Evolutionary conservation across 2,797 vertebrate species (phyloP), one percentile per base, ranked within the genome.

Genomic region (Anguilla marmorata): DNA sequence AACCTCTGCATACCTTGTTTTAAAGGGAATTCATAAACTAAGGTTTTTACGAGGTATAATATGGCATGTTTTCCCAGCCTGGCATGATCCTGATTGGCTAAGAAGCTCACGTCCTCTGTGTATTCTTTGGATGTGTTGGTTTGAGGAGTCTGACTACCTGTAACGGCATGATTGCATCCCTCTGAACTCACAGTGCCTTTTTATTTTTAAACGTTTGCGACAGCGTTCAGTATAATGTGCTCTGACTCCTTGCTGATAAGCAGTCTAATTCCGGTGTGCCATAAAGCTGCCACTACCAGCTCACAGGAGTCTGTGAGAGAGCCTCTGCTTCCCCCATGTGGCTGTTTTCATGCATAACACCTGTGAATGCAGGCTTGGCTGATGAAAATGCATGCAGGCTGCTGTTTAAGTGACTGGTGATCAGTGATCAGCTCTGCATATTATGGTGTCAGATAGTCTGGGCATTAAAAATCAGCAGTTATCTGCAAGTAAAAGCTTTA

Each of bases 161-260:
- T 52, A 37, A 63, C 87, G 74, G 56, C 50, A 82, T 37, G 86
- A 50, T 84, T 83, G 66, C 82, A 50, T 83, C 86, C 86, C 79
- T 86, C 37, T 86, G 79, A 87, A 87, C 91, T 90, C 89, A 90
- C 89, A 50, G 74, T 41, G 85, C 87, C 56, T 87, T 86, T 89
- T 90, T 91, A 93, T 91, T 92, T 91, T 90, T 88, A 92, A 90
- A 90, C 89, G 88, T 84, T 58, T 90, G 89, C 91, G 90, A 92
- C 91, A 89, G 88, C 90, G 90, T 87, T 86, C 84, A 87, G 66
- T 69, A 88, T 89, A 89, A 89, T 90, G 88, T 88, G 84, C 72
- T 33, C 88, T 83, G 91, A 86, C 88, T 87, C 66, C 85, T 69
- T 91, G 88, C 33, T 92, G 91, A 88, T 93, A 89, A 90, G 92